Evolutionary conservation across 2,113 vertebrate genomes (phyloP), one percentile per base, ranked within the genome.

Genomic region (Glaucidium brasilianum): DNA sequence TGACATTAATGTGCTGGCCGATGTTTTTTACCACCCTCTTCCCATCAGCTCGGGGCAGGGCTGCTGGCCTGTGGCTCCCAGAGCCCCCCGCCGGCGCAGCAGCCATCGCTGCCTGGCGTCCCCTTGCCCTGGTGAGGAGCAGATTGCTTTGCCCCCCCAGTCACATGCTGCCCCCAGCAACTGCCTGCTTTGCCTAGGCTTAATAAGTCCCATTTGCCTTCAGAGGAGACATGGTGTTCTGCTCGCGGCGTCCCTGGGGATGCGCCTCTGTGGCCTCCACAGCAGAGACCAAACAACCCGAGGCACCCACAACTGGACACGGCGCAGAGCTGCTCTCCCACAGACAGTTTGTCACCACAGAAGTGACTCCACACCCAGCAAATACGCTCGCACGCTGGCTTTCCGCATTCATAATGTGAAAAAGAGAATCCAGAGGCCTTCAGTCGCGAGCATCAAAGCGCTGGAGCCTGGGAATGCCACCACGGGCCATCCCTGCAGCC

Each of bases 381-480:
- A 52, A 71, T 18, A 20, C 7, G 1, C 23, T n/a, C 12, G 5
- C 15, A 25, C 3, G 0, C 8, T 41, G 62, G 19, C 8, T 62
- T 30, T 30, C 39, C 6, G 4, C 2, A 6, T 11, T 47, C 11
- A 19, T 47, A 10, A 47, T 9, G 45, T 47, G 45, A 47, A 47
- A 21, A 47, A 47, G 45, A 47, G 45, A 47, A 47, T 12, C 21
- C 47, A 53, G 22, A 84, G 7, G 10, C 7, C 23, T 22, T 34
- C 0, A 0, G 23, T 6, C 30, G 6, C 2, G 9, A 37, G 11
- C 0, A 2, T 11, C 52, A 17, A n/a, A 32, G 43, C 1, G 9
- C 6, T 21, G 47, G 19, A 27, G 25, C 12, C 34, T 34, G 19
- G 35, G 20, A 52, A 11, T 3, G 30, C 20, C 15, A 3, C 27